A percentile compares a stretch with the other conserved stretches of the same genome.
phyloP scores from a whole-genome alignment of 2,797 vertebrate genomes.

The Podargus strigoides region DNA sequence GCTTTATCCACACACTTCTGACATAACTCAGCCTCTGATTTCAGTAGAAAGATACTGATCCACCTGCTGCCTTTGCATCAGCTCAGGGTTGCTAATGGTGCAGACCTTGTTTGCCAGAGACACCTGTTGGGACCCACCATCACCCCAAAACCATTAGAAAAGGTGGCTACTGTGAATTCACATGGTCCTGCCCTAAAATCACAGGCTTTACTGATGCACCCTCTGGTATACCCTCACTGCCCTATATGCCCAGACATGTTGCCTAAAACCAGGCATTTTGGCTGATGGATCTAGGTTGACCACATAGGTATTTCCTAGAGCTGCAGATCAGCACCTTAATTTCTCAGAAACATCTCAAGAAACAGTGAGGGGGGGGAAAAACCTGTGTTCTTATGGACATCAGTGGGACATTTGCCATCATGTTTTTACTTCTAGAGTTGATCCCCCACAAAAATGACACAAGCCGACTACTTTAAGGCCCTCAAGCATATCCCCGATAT shows the following conservation, averaged over 20 bases:
- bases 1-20: background rate
- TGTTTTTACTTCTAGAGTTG: background rate
- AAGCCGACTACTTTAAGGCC: background rate
- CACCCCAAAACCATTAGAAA: background rate
- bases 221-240: background rate
- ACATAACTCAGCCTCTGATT: background rate
- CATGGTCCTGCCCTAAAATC: background rate
- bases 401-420: background rate
- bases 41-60: background rate
- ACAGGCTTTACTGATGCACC: background rate
- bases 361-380: accelerated
- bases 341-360: background rate
- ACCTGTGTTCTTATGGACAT: accelerated
- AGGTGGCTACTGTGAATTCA: background rate
- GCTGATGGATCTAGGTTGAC: background rate
- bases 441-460: background rate
- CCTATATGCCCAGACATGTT: accelerated
- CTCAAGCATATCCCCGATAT: background rate
- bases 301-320: background rate
- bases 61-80: background rate
- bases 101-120: background rate
- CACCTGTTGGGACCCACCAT: background rate
- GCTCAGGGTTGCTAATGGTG: background rate
- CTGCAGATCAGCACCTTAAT: background rate
- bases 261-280: background rate